Percentiles rank a stretch among this genome's conserved stretches.
Conservation (phyloP, 1,140 invertebrate species). For the Dufourea novaeangliae region DNA sequence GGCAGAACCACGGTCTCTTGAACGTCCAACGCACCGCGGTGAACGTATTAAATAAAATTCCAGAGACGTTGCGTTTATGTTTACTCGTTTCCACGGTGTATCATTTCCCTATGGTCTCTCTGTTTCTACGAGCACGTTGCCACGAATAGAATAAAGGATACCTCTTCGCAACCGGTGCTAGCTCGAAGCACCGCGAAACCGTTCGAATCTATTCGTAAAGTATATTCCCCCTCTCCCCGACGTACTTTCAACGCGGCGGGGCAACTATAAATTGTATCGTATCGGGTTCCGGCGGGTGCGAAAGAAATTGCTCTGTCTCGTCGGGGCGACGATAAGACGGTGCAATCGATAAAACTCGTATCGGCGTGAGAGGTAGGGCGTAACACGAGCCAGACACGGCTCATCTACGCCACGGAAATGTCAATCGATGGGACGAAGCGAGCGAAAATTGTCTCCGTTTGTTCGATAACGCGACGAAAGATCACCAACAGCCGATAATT, state of each 20-base stretch:
- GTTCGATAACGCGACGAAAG: constrained; percentile 43
- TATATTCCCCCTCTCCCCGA: constrained; percentile 6
- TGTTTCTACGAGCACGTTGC: no score
- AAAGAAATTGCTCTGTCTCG: constrained; percentile 11
- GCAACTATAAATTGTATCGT: constrained; percentile 33
- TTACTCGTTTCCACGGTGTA: no score
- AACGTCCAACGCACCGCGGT: no score
- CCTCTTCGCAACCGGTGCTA: no score
- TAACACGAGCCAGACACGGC: not conserved
- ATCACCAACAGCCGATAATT: constrained; percentile 51
- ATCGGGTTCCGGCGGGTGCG: not conserved
- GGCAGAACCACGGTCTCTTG: no score
- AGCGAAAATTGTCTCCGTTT: constrained; percentile 39
- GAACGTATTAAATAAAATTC: not conserved
- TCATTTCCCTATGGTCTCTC: no score
- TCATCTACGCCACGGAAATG: not conserved
- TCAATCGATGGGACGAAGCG: constrained; percentile 1
- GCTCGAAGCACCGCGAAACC: not conserved
- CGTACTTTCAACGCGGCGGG: no score
- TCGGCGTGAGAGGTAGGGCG: not conserved
- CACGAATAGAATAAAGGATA: no score
- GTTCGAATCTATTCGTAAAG: constrained; percentile 14
- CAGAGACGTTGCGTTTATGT: not conserved
- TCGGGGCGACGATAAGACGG: not conserved
- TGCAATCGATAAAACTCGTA: constrained; percentile 24